Base-by-base conservation (phyloP, 1,140 invertebrate genomes). In the Diabrotica virgifera region DNA sequence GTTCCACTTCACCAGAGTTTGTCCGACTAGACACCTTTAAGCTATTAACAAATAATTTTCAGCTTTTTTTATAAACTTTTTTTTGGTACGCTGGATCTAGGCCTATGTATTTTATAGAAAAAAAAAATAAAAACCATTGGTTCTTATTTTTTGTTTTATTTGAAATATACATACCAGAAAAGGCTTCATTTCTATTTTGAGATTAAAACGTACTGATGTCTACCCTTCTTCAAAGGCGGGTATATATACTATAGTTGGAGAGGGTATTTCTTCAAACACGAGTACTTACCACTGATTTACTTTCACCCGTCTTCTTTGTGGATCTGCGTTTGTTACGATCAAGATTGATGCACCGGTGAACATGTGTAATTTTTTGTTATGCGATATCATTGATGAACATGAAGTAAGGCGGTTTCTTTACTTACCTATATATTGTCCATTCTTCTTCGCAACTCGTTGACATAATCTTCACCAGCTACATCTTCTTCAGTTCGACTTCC, bases 171-270 rank as follows among this genome's bases (percentile, higher is more conserved):
- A 73, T 72, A 74, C 73, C 68, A 74, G 53, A 70, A 74, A 70
- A 57, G 71, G 71, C 63, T 69, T 73, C 73, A 74, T 74, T 70
- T 73, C 59, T 69, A 51, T 56, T 58, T 64, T 62, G 65, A 66
- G 59, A 65, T 38, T 59, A 64, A 62, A 72, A 59, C 63, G 58
- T 65, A 70, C 71, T 74, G 71, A 73, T 73, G 68, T 36, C 64
- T 70, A 69, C 66, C 72, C 72, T 71, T 59, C 69, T 52, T 13
- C n/a, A 62, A 64, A 73, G 70, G 69, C 69, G 70, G 67, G 62
- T 70, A 68, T 74, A 69, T 74, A 74, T 74, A 74, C 59, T 56
- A 51, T 65, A 55, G 35, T 52, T 70, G 71, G 71, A 69, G 69
- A 72, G 71, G 73, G 71, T 70, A 68, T 68, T 54, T 69, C 59